Conservation (phyloP, 2,888 invertebrate species). For the Pomacea canaliculata region DNA sequence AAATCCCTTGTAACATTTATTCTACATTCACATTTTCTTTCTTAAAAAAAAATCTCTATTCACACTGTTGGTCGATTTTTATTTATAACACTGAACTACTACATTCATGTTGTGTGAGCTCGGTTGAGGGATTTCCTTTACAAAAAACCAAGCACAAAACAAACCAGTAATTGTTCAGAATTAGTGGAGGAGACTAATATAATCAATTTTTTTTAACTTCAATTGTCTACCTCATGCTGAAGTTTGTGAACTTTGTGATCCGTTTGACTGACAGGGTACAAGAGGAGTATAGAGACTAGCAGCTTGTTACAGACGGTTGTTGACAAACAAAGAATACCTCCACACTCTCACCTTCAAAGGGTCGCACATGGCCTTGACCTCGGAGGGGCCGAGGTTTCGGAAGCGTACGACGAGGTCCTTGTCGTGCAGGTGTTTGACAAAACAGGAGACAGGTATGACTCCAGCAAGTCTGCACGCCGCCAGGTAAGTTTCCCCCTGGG, state of each 20-base stretch:
- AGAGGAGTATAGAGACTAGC: not conserved
- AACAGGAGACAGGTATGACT: slow-evolving; percentile 56
- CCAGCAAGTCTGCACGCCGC: slow-evolving; percentile 52
- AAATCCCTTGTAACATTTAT: too few relatives aligned
- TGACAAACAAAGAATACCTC: not conserved
- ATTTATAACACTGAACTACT: too few relatives aligned
- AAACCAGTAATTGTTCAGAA: not conserved
- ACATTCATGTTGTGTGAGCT: too few relatives aligned
- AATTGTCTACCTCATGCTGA: not conserved
- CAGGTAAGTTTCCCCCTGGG: slow-evolving; percentile 48
- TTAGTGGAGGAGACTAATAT: not conserved
- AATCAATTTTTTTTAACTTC: too few relatives aligned
- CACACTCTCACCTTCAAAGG: slow-evolving; percentile 59
- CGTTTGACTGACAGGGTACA: not conserved
- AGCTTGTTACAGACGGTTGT: not conserved
- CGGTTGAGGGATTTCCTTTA: too few relatives aligned
- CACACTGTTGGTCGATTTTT: too few relatives aligned
- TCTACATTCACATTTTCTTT: too few relatives aligned
- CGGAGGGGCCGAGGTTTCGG: slow-evolving; percentile 59
- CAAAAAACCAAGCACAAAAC: too few relatives aligned
- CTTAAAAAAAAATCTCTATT: too few relatives aligned
- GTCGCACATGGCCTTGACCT: slow-evolving; percentile 61
- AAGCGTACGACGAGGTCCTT: slow-evolving; percentile 50
- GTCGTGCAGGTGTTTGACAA: slow-evolving; percentile 48
- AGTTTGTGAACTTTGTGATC: not conserved